Conservation (phyloP, 1,140 invertebrate species). For the Gonatopus flavifemur region DNA sequence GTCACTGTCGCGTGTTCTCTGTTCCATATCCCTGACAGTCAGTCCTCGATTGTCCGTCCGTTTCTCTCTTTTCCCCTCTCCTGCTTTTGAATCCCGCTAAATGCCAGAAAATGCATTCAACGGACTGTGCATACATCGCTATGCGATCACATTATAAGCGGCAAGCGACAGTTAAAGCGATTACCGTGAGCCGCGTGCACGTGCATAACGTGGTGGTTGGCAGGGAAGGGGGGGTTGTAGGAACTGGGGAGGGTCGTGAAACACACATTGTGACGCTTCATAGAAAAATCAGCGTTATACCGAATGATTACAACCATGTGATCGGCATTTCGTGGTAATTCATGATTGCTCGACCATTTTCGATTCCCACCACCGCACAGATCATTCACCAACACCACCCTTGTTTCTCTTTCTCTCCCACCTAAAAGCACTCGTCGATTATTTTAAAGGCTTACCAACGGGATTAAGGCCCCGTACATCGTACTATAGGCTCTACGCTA, state of each 20-base stretch:
- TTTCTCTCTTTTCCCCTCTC: slow-evolving; percentile 7
- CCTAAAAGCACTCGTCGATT: slow-evolving; percentile 36
- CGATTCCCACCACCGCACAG: slow-evolving; percentile 23
- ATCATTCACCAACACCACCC: background rate
- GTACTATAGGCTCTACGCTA: slow-evolving; percentile 29
- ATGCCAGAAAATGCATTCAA: slow-evolving; percentile 43
- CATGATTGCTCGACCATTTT: slow-evolving; percentile 31
- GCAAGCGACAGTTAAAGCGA: slow-evolving; percentile 52
- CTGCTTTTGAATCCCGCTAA: slow-evolving; percentile 1
- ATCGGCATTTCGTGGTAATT: slow-evolving; percentile 49
- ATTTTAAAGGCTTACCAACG: slow-evolving; percentile 53
- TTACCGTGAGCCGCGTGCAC: slow-evolving; percentile 37
- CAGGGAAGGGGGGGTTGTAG: too few species aligned
- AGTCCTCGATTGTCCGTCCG: slow-evolving; percentile 5
- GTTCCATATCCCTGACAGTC: slow-evolving; percentile 5
- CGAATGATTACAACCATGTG: slow-evolving; percentile 55
- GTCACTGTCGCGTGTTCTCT: slow-evolving; percentile 23
- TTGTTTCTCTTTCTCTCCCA: background rate
- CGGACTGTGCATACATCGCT: slow-evolving; percentile 46
- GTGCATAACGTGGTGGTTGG: too few species aligned
- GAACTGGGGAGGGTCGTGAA: too few species aligned
- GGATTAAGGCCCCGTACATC: slow-evolving; percentile 45
- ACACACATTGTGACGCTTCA: slow-evolving; percentile 33
- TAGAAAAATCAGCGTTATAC: slow-evolving; percentile 47
- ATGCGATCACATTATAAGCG: slow-evolving; percentile 56